Conservation (phyloP, 2,113 vertebrate genomes). For the Channa argus region DNA sequence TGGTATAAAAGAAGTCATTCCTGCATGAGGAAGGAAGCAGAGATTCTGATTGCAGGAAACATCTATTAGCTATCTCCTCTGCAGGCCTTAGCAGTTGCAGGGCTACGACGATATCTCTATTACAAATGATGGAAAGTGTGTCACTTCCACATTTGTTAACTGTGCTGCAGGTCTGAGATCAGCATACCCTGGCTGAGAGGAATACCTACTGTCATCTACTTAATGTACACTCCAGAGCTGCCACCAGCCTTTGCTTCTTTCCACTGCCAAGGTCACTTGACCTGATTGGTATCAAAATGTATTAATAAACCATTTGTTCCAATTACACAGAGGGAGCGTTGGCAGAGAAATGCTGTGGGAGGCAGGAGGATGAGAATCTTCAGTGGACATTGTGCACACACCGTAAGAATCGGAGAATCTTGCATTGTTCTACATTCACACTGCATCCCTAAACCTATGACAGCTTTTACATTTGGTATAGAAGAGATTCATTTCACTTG, state of each 20-base stretch:
- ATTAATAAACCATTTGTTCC: constrained; percentile 74
- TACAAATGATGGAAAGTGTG: constrained; percentile 70
- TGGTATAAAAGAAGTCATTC: too few relatives aligned
- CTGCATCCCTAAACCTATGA: too few relatives aligned
- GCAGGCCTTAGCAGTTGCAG: constrained; percentile 59
- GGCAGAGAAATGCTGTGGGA: constrained; percentile 28
- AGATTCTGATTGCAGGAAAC: constrained; percentile 41
- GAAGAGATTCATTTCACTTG: too few relatives aligned
- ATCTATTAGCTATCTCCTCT: constrained; percentile 62
- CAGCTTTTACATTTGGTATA: too few relatives aligned
- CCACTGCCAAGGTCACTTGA: constrained; percentile 69
- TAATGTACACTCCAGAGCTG: constrained; percentile 47
- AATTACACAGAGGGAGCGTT: constrained; percentile 48
- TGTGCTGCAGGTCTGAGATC: constrained; percentile 42
- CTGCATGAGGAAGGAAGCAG: constrained; percentile 16
- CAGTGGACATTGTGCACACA: constrained; percentile 1
- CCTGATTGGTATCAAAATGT: constrained; percentile 64
- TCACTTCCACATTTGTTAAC: constrained; percentile 69
- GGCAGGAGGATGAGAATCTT: constrained; percentile 11
- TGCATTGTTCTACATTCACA: too few relatives aligned
- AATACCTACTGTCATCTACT: constrained; percentile 41
- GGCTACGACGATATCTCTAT: constrained; percentile 78
- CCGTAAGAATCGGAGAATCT: too few relatives aligned
- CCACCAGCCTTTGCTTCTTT: constrained; percentile 61
- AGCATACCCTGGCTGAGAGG: constrained; percentile 52